Conservation (phyloP, 1,140 invertebrate genomes). For the Linepithema humile region DNA sequence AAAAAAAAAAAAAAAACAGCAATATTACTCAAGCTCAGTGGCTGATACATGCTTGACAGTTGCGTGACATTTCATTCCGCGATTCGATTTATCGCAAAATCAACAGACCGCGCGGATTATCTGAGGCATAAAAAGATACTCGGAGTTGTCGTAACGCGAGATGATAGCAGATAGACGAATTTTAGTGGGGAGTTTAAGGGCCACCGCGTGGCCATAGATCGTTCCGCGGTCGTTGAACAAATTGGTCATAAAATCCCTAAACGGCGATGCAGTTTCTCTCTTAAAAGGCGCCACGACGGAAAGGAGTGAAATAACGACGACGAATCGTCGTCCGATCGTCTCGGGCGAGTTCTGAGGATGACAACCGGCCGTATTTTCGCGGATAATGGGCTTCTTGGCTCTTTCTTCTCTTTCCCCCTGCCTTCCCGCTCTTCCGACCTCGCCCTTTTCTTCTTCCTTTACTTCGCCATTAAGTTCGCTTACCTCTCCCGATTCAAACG, state of each 20-base stretch:
- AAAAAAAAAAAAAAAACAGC: background rate
- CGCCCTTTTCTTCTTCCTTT: constrained; percentile 52
- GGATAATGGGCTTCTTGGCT: constrained; percentile 71
- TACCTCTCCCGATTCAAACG: constrained; percentile 50
- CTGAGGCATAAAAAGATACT: background rate
- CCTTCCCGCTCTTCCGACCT: no score
- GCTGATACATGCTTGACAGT: background rate
- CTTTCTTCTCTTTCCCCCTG: constrained; percentile 54
- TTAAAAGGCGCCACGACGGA: constrained; percentile 1
- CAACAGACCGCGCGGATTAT: constrained; percentile 1
- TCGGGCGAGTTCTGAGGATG: constrained; percentile 67
- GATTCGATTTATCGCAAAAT: constrained; percentile 38
- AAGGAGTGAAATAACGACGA: constrained; percentile 40
- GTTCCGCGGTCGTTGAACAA: constrained; percentile 6
- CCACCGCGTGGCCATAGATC: background rate
- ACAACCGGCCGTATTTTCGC: constrained; percentile 74
- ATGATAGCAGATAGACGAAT: constrained; percentile 20
- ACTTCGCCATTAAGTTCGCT: constrained; percentile 65
- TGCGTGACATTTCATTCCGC: constrained; percentile 7
- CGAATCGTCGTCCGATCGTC: constrained; percentile 48
- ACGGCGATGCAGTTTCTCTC: constrained; percentile 48
- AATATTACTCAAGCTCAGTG: background rate
- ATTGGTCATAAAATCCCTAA: constrained; percentile 53
- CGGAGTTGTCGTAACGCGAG: background rate
- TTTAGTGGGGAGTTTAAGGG: constrained; percentile 14